These are phyloP conservation scores for Chloropsis cyanopogon DNA, from an alignment of 2,113 vertebrate genomes.

Conservation along the genomic window DNA sequence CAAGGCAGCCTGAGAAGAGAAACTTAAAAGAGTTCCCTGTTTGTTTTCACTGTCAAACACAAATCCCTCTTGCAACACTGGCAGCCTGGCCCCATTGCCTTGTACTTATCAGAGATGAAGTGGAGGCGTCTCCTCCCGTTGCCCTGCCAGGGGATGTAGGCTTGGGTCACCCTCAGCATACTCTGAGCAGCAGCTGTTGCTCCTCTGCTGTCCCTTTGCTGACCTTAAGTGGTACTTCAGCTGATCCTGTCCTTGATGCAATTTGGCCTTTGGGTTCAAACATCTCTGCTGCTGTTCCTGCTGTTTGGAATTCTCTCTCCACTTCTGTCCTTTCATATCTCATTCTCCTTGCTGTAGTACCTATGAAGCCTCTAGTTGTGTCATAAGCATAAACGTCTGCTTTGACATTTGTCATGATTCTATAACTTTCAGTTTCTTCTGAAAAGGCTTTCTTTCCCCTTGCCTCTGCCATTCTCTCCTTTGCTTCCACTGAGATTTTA, in stretches of 20 bases:
- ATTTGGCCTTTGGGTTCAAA: not conserved
- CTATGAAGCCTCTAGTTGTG: not conserved
- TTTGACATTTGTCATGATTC: not conserved
- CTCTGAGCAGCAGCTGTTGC: not conserved
- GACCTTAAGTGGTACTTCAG: not conserved
- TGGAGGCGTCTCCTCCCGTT: not conserved
- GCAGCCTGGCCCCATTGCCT: not conserved
- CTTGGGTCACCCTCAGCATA: not conserved
- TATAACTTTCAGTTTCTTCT: not conserved
- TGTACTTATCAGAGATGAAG: not conserved
- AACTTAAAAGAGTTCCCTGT: not conserved
- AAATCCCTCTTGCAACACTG: not conserved
- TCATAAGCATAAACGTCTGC: not conserved
- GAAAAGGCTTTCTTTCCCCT: not conserved
- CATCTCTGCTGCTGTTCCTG: not conserved
- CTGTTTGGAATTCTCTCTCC: not conserved
- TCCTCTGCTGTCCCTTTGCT: not conserved
- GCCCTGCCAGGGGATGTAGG: not conserved
- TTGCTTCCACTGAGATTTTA: not conserved
- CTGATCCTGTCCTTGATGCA: not conserved
- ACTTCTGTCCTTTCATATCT: not conserved
- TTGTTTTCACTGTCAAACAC: not conserved
- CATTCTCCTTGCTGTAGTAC: rapidly evolving
- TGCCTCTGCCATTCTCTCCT: not conserved
- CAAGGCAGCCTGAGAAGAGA: not conserved